A percentile compares a stretch with the other conserved stretches of the same genome.
These are phyloP conservation scores for Geodia barretti DNA, from an alignment of 37 sponge, comb jelly and placozoan genomes.

Conservation along the genomic window DNA sequence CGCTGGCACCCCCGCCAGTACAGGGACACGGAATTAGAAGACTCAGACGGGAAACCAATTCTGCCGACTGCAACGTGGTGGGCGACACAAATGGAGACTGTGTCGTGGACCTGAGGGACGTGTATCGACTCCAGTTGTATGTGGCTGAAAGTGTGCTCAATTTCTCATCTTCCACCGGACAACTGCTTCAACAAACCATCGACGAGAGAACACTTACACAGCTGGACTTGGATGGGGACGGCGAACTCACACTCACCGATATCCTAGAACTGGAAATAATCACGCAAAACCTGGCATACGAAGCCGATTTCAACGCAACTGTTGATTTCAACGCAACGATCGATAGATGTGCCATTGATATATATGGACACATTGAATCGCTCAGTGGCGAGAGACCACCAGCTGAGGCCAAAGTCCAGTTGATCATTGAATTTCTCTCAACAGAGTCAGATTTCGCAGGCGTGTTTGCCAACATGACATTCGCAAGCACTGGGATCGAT, in stretches of 20 bases:
- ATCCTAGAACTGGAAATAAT: not conserved
- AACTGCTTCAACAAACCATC: not conserved
- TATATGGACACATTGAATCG: constrained; percentile 22
- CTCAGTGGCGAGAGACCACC: constrained; percentile 13
- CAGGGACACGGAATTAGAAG: not conserved
- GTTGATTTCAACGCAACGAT: not conserved
- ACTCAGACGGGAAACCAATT: not conserved
- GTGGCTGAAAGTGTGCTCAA: constrained; percentile 28
- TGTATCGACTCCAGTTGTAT: constrained; percentile 46
- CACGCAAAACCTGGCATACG: constrained; percentile 18
- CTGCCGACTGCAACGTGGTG: too few relatives aligned
- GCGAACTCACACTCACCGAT: constrained; percentile 15
- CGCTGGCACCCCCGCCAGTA: constrained; percentile 1
- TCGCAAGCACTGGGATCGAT: not conserved
- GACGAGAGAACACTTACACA: not conserved
- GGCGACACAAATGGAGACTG: constrained; percentile 74
- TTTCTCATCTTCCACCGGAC: constrained; percentile 36
- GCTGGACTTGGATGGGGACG: constrained; percentile 55
- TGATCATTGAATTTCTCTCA: constrained; percentile 46
- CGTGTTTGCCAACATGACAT: constrained; percentile 18
- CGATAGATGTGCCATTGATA: constrained; percentile 3
- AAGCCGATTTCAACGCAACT: not conserved
- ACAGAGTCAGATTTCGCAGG: constrained; percentile 26
- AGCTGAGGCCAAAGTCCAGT: not conserved
- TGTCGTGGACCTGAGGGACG: constrained; percentile 64